phyloP scores from a whole-genome alignment of 2,888 invertebrate species.

The Horisme vitalbata region DNA sequence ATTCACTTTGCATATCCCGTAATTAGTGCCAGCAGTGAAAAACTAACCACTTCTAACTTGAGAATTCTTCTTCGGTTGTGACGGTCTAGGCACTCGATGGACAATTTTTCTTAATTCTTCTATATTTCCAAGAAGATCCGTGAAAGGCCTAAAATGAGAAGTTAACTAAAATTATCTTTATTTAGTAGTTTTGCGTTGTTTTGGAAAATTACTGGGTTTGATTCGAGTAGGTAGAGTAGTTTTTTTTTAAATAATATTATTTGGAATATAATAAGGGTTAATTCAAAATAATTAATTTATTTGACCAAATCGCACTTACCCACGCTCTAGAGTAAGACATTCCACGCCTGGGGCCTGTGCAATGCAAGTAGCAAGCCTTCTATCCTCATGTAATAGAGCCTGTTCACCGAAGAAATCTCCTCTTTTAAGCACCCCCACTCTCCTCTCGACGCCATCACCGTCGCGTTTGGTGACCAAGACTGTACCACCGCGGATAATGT shows the following conservation, averaged over 20 bases:
- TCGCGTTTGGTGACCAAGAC: slow-evolving; percentile 88
- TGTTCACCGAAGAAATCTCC: slow-evolving; percentile 96
- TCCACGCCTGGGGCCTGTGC: slow-evolving; percentile 92
- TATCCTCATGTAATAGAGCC: slow-evolving; percentile 92
- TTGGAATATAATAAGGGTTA: too few relatives aligned
- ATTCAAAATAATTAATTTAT: background rate
- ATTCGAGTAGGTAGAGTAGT: too few relatives aligned
- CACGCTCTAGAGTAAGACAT: slow-evolving; percentile 93
- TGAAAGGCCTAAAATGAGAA: slow-evolving; percentile 84
- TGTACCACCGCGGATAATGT: slow-evolving; percentile 92
- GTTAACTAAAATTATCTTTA: background rate
- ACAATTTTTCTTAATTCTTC: slow-evolving; percentile 82
- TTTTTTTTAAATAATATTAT: too few relatives aligned
- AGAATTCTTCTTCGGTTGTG: slow-evolving; percentile 63
- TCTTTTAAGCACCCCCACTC: slow-evolving; percentile 87
- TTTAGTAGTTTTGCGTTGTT: too few relatives aligned
- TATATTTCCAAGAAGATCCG: slow-evolving; percentile 91
- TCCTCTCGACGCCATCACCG: slow-evolving; percentile 83
- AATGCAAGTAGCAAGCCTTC: slow-evolving; percentile 94
- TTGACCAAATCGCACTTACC: slow-evolving; percentile 70
- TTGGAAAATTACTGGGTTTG: too few relatives aligned
- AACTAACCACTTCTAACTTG: slow-evolving; percentile 66
- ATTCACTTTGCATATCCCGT: background rate
- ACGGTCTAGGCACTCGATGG: slow-evolving; percentile 62
- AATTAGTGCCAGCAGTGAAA: background rate